phyloP scores from a whole-genome alignment of 2,797 vertebrate genomes.

The Anisognathus igniventris region DNA sequence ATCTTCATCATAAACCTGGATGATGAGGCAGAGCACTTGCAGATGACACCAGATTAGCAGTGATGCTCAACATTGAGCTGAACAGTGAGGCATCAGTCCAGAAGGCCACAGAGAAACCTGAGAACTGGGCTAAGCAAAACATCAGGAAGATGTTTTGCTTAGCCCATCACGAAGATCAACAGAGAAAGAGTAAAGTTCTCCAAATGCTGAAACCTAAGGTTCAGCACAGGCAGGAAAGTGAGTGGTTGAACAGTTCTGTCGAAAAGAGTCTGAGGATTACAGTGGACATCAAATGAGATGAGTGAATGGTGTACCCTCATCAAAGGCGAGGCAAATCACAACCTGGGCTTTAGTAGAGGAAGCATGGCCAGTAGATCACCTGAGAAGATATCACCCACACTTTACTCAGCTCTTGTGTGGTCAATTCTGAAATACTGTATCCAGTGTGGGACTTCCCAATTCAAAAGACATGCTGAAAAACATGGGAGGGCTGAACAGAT shows the following conservation, averaged over 20 bases:
- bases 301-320: background rate
- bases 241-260: background rate
- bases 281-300: background rate
- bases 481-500: background rate
- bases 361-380: background rate
- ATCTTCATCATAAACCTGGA: background rate
- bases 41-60: background rate
- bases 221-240: background rate
- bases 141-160: no score
- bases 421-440: background rate
- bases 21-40: background rate
- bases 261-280: background rate
- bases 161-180: background rate
- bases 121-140: background rate
- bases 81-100: background rate
- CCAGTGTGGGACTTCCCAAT: background rate
- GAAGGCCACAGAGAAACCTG: background rate
- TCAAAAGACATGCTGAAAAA: background rate
- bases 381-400: background rate
- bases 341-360: background rate
- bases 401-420: accelerated
- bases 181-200: background rate
- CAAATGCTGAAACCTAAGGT: background rate
- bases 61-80: accelerated
- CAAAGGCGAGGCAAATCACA: background rate